A percentile compares a stretch with the other conserved stretches of the same genome.
These are phyloP conservation scores for Salvelinus namaycush DNA, from an alignment of 2,113 vertebrate species.

Conservation along the genomic window DNA sequence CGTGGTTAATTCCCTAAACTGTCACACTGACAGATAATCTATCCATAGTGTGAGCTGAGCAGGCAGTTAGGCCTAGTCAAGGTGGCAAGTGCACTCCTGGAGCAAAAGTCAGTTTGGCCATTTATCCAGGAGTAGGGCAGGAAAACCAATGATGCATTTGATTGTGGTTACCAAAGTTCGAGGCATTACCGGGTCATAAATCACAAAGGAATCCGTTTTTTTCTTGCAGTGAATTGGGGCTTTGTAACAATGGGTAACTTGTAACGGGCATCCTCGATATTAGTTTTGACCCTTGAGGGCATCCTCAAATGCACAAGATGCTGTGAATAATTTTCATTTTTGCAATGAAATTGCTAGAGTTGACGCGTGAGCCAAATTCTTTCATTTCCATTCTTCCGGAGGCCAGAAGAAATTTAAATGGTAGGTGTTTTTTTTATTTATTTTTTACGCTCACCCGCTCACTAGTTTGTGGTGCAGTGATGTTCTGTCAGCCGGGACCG, in stretches of 20 bases:
- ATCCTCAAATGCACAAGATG: constrained; percentile 23
- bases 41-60: constrained; percentile 24
- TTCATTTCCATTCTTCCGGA: background rate
- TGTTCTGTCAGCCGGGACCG: constrained; percentile 36
- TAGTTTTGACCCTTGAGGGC: constrained; percentile 31
- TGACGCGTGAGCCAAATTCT: constrained; percentile 5
- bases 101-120: constrained; percentile 34
- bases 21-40: constrained; percentile 24
- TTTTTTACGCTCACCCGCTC: constrained; percentile 7
- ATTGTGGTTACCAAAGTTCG: constrained; percentile 44
- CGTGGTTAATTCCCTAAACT: background rate
- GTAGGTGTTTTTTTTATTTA: background rate
- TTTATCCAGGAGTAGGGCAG: constrained; percentile 18
- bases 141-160: constrained; percentile 41
- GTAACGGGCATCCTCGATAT: constrained; percentile 51
- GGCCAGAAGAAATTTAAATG: background rate
- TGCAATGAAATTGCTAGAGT: constrained; percentile 22
- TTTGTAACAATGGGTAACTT: constrained; percentile 39
- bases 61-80: constrained; percentile 38
- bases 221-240: constrained; percentile 44
- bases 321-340: constrained; percentile 32
- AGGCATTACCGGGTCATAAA: constrained; percentile 44
- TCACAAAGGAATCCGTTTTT: constrained; percentile 27
- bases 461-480: background rate
- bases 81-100: constrained; percentile 30